Percentiles rank a stretch among this genome's conserved stretches.
phyloP scores from a whole-genome alignment of 1,140 invertebrate species.

The Alviniconcha marisindica region DNA sequence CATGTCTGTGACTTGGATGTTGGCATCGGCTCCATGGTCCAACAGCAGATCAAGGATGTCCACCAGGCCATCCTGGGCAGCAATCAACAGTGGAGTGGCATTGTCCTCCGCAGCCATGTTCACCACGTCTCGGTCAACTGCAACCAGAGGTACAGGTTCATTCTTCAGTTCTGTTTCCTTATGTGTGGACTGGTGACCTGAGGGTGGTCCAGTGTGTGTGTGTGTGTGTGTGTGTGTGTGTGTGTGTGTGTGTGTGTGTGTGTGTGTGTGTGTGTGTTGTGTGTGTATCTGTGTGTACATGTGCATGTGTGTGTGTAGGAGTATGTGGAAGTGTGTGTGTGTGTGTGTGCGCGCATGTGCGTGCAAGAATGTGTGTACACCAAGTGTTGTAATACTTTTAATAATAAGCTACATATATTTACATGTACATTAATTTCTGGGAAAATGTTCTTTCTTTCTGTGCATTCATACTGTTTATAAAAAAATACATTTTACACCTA shows the following conservation, averaged over 20 bases:
- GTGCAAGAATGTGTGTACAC: background rate
- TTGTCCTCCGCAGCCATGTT: constrained; percentile 71
- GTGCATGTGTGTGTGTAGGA: background rate
- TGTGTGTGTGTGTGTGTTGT: too few species aligned
- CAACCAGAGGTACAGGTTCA: background rate
- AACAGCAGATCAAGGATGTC: constrained; percentile 69
- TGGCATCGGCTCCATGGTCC: constrained; percentile 68
- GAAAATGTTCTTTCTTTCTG: too few species aligned
- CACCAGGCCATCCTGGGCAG: constrained; percentile 72
- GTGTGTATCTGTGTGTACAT: background rate
- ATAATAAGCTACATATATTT: too few species aligned
- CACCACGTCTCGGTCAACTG: constrained; percentile 62
- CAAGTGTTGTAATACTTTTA: too few species aligned
- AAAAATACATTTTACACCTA: too few species aligned
- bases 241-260: too few species aligned
- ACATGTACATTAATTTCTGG: too few species aligned
- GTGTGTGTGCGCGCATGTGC: background rate
- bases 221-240: too few species aligned
- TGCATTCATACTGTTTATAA: too few species aligned
- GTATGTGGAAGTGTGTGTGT: background rate
- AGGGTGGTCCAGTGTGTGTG: too few species aligned
- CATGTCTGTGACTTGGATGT: constrained; percentile 65
- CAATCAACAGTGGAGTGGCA: constrained; percentile 74
- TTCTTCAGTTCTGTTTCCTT: too few species aligned
- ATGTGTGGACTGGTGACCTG: too few species aligned